Conservation (phyloP, 2,113 vertebrate species). For the Tapirus terrestris region DNA sequence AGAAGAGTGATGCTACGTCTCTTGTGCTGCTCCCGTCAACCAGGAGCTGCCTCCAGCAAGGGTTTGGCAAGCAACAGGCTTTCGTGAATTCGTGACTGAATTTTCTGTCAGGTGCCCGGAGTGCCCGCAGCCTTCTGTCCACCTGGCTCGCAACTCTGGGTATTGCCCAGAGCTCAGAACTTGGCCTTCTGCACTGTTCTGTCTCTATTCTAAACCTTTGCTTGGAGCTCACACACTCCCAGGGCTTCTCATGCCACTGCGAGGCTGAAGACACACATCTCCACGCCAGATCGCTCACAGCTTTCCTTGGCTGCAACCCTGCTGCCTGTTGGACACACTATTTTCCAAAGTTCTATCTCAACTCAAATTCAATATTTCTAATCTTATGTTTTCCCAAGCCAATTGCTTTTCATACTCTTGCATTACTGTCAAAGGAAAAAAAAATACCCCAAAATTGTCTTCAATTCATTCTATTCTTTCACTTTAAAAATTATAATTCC, state of each 20-base stretch:
- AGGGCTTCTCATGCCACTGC: neutral
- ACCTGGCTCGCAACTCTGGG: constrained; percentile 59
- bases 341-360: neutral
- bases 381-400: neutral
- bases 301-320: neutral
- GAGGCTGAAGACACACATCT: neutral
- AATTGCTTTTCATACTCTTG: neutral
- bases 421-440: neutral
- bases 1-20: neutral
- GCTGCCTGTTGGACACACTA: neutral
- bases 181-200: neutral
- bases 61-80: neutral
- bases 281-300: neutral
- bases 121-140: constrained; percentile 69
- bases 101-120: constrained; percentile 6
- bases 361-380: neutral
- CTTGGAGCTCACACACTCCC: neutral
- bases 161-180: neutral
- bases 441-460: neutral
- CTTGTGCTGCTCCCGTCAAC: neutral
- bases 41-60: constrained; percentile 54
- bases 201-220: neutral
- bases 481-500: constrained; percentile 15
- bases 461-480: neutral
- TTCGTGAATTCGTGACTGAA: neutral